Base-by-base conservation (phyloP, 30 jellyfish, hydroid and myxozoan species). In the Clytia hemisphaerica region DNA sequence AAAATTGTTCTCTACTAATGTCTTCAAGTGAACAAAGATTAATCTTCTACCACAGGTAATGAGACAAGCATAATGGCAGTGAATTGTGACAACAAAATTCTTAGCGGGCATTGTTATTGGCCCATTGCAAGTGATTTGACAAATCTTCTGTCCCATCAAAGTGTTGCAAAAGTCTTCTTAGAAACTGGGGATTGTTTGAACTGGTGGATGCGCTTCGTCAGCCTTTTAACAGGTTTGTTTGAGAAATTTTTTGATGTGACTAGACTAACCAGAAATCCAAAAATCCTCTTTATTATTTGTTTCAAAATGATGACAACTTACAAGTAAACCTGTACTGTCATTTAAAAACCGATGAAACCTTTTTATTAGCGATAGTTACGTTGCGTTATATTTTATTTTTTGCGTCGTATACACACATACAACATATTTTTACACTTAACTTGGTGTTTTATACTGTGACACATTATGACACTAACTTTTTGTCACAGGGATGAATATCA, bases 71-170 rank as follows among this genome's bases (percentile, higher is more conserved):
- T 82, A 0, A 36, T 73, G 26, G 83, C 73, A 15, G 95, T 82
- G 28, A 59, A 84, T 42, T 86, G 96, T 61, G 79, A 66, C 14
- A 63, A 73, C 48, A 72, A 61, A 1, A 57, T 86, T 0, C 62
- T 86, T 48, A 59, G 67, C 18, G 83, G 75, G 57, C 91, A 86
- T 53, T 60, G 96, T 44, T 78, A 86, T 46, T 86, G 96, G 94
- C 93, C 96, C 6, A 73, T 77, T 2, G 84, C 88, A 14, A 77
- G 93, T 59, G 96, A 86, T 70, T 73, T 86, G 22, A 61, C 88
- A 9, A 86, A 86, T 34, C 38, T 86, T 36, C 28, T 86, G 42
- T 86, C 96, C 15, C 96, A 86, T 73, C 72, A 78, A 40, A 45
- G 72, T 2, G 83, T 86, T n/a, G 78, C 76, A 25, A 67, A 74